Conservation (phyloP, 2,113 vertebrate genomes). For the Macquaria ambigua region DNA sequence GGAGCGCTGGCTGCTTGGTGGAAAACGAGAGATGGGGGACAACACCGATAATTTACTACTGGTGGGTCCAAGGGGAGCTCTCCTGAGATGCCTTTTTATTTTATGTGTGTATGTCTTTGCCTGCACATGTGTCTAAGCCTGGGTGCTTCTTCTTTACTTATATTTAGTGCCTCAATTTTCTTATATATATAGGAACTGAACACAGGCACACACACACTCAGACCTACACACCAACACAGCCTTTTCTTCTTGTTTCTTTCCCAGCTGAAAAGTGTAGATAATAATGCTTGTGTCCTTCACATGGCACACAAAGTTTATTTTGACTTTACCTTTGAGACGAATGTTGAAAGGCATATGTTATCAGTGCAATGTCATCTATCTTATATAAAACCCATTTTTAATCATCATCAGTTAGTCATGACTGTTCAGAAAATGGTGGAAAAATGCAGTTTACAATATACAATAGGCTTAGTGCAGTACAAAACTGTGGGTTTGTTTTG, state of each 20-base stretch:
- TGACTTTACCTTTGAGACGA: constrained; percentile 12
- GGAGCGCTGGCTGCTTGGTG: constrained; percentile 68
- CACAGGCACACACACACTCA: neutral
- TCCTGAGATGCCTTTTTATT: constrained; percentile 47
- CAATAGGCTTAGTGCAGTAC: neutral
- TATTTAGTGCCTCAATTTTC: constrained; percentile 28
- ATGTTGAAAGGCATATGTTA: neutral
- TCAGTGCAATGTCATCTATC: constrained; percentile 4
- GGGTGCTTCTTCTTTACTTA: constrained; percentile 20
- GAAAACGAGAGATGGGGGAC: constrained; percentile 72
- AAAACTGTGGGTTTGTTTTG: neutral
- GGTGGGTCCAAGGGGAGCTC: constrained; percentile 62
- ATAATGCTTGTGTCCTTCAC: constrained; percentile 24
- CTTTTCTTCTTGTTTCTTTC: constrained; percentile 8
- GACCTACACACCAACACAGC: neutral
- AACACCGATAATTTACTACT: constrained; percentile 72
- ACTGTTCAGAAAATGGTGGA: neutral
- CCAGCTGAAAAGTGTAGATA: constrained; percentile 6
- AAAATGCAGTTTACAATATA: neutral
- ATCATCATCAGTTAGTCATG: neutral
- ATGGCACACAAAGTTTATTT: constrained; percentile 22
- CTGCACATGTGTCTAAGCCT: constrained; percentile 25
- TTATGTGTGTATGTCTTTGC: constrained; percentile 23
- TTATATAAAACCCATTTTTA: neutral
- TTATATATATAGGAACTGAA: constrained; percentile 13